Base-by-base conservation (phyloP, 2,113 vertebrate species). In the Ptychochromis oligacanthus region DNA sequence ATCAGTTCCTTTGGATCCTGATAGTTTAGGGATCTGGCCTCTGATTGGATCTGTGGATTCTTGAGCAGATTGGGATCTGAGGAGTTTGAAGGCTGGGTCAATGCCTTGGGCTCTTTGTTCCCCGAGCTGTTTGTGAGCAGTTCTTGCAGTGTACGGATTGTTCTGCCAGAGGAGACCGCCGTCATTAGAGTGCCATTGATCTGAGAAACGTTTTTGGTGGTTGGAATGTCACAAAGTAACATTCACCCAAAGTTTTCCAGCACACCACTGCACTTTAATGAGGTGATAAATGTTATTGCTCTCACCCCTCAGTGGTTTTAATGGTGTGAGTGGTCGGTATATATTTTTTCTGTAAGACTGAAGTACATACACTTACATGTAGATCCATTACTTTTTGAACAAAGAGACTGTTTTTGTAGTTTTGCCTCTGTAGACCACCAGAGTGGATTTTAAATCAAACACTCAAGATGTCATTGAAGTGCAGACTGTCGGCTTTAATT, bases 11-110 rank as follows among this genome's bases (percentile, higher is more conserved):
- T 72, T 26, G 52, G 46, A 31, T n/a, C 26, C 26, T 54, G 67
- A 54, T 72, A 54, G 18, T 54, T 72, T 34, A 31, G 46, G 11
- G 20, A 40, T 72, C 0, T 31, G 43, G 65, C 20, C 26, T 72
- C 28, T 31, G 28, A 72, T 52, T 1, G 0, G 11, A 0, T 52
- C 46, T 34, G n/a, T 54, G 0, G 1, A 2, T 3, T 54, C 4
- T 54, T 54, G 4, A 54, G 31, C 0, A 2, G 43, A n/a, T 11
- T 72, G 65, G 6, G 17, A 72, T 52, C 43, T 11, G 4, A 2
- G 62, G 36, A 36, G 6, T 13, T 28, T 70, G 65, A 70, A 43
- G 43, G 15, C 3, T 49, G 24, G 17, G 40, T 2, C 26, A 52
- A 12, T 49, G 43, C 65, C 43, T 52, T 43, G 46, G 65, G 65